These are phyloP conservation scores for Nemotelus nigrinus DNA, from an alignment of 2,888 invertebrate genomes.

Conservation along the genomic window DNA sequence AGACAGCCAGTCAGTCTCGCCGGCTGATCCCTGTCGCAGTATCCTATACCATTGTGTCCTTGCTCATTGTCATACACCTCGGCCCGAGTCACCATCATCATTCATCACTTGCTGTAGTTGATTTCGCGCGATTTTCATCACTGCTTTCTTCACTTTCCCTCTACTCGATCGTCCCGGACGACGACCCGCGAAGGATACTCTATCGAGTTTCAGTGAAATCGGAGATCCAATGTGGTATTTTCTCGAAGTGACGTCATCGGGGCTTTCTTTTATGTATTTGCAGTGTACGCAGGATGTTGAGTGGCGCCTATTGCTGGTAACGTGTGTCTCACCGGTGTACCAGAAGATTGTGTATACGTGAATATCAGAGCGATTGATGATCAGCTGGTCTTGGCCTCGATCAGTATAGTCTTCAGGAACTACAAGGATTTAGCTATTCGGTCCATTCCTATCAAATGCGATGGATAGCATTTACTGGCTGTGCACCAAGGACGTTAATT, in stretches of 20 bases:
- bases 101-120: neutral
- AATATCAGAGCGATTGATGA: neutral
- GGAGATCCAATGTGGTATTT: no score
- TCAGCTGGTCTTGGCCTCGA: slow-evolving; percentile 4
- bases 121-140: neutral
- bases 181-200: no score
- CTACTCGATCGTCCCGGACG: no score
- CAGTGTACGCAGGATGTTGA: no score
- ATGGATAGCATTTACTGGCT: no score
- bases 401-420: no score
- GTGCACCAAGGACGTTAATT: no score
- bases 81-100: slow-evolving; percentile 4
- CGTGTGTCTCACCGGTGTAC: neutral
- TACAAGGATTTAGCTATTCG: no score
- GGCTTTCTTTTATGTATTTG: no score
- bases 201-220: no score
- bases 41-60: slow-evolving; percentile 3
- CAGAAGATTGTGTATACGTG: neutral
- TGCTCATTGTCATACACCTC: neutral
- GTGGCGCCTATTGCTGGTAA: neutral
- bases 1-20: neutral
- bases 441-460: no score
- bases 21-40: neutral
- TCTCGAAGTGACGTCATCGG: no score
- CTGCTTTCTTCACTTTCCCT: neutral